A percentile compares a stretch with the other conserved stretches of the same genome.
Evolutionary conservation across 2,113 vertebrate genomes (phyloP).

Genomic region (Pluvialis apricaria): DNA sequence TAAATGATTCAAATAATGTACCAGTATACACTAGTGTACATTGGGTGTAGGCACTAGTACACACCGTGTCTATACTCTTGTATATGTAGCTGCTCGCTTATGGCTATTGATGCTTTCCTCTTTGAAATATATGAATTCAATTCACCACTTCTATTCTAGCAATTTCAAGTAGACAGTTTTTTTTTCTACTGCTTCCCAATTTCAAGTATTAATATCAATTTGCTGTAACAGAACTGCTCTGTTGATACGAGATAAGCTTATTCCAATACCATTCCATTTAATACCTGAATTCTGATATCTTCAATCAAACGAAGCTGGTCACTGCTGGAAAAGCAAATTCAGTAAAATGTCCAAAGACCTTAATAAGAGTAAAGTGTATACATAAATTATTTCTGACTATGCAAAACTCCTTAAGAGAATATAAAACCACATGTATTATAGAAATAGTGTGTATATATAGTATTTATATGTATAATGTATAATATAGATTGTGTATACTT

Average conservation of each 20-base stretch:
- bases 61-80: background rate
- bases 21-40: background rate
- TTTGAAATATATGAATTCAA: background rate
- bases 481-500: background rate
- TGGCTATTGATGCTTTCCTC: background rate
- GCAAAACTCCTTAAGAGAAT: background rate
- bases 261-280: background rate
- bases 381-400: background rate
- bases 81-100: background rate
- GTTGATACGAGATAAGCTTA: constrained; percentile 17
- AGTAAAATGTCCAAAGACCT: background rate
- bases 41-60: background rate
- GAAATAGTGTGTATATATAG: background rate
- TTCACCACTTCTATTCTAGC: background rate
- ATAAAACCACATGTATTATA: background rate
- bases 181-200: background rate
- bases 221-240: background rate
- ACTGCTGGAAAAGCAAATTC: background rate
- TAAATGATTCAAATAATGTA: background rate
- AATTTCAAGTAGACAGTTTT: background rate
- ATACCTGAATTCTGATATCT: background rate
- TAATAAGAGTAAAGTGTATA: background rate
- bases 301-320: background rate
- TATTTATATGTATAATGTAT: background rate
- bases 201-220: background rate